Conservation (phyloP, 2,888 invertebrate species). For the Hypolimnas misippus region DNA sequence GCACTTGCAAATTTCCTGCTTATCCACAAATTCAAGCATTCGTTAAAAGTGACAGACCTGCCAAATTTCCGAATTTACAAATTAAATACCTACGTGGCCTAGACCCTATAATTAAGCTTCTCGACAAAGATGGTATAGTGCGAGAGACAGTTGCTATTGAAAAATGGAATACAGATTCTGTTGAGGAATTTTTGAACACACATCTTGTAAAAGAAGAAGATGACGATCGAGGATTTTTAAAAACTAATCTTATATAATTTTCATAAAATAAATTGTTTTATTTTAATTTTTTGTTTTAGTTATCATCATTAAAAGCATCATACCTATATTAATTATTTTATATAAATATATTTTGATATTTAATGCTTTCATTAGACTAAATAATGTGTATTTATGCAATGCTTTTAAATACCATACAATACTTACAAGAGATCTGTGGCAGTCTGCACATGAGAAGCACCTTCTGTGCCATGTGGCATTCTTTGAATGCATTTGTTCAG, state of each 20-base stretch:
- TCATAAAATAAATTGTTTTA: slow-evolving; percentile 13
- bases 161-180: slow-evolving; percentile 99
- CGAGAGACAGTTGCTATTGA: slow-evolving; percentile 97
- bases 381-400: neutral
- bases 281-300: slow-evolving; percentile 2
- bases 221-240: slow-evolving; percentile 83
- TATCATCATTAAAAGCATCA: neutral
- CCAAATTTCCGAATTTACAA: slow-evolving; percentile 95
- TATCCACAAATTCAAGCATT: slow-evolving; percentile 99
- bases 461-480: slow-evolving; percentile 96
- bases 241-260: slow-evolving; percentile 82
- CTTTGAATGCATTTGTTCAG: slow-evolving; percentile 98
- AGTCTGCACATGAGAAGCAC: slow-evolving; percentile 96
- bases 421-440: slow-evolving; percentile 90
- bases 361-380: no score
- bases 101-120: slow-evolving; percentile 96
- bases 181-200: slow-evolving; percentile 97
- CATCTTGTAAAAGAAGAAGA: slow-evolving; percentile 88
- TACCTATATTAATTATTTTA: neutral
- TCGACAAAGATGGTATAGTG: slow-evolving; percentile 92
- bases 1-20: slow-evolving; percentile 98
- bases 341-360: no score
- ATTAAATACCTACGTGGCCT: slow-evolving; percentile 97
- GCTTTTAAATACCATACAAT: slow-evolving; percentile 16
- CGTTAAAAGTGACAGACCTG: slow-evolving; percentile 95